These are phyloP conservation scores for Lepus timidus DNA, from an alignment of 2,113 vertebrate species.

Conservation along the genomic window DNA sequence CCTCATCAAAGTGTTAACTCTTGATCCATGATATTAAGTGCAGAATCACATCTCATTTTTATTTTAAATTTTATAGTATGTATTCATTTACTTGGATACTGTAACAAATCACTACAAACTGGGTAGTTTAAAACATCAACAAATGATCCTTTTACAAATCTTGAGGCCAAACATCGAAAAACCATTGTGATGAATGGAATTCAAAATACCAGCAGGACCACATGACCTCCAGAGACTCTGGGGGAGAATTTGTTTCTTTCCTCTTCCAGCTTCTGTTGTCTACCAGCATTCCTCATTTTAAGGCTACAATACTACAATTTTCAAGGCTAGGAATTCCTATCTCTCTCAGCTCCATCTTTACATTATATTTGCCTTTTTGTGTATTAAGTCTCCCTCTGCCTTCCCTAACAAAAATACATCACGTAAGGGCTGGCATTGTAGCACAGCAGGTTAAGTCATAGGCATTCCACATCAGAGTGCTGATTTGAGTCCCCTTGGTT, in stretches of 20 bases:
- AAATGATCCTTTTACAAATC: neutral
- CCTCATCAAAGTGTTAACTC: slow-evolving; percentile 16
- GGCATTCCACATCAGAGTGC: too few species aligned
- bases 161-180: neutral
- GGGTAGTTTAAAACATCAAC: neutral
- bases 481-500: too few species aligned
- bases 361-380: neutral
- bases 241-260: neutral
- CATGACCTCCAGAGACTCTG: neutral
- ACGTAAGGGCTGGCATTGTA: too few species aligned
- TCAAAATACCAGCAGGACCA: neutral
- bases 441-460: too few species aligned
- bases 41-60: neutral
- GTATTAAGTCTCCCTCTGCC: too few species aligned
- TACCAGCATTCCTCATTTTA: slow-evolving; percentile 2
- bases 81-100: neutral
- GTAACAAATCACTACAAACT: neutral
- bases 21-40: neutral
- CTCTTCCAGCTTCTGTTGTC: slow-evolving; percentile 1
- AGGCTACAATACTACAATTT: neutral
- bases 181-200: neutral
- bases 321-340: slow-evolving; percentile 10
- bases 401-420: neutral
- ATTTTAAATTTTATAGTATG: neutral
- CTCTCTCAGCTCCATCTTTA: neutral